Percentiles rank a stretch among this genome's conserved stretches.
These are phyloP conservation scores for Campaea margaritaria DNA, from an alignment of 2,888 invertebrate species.

Conservation along the genomic window DNA sequence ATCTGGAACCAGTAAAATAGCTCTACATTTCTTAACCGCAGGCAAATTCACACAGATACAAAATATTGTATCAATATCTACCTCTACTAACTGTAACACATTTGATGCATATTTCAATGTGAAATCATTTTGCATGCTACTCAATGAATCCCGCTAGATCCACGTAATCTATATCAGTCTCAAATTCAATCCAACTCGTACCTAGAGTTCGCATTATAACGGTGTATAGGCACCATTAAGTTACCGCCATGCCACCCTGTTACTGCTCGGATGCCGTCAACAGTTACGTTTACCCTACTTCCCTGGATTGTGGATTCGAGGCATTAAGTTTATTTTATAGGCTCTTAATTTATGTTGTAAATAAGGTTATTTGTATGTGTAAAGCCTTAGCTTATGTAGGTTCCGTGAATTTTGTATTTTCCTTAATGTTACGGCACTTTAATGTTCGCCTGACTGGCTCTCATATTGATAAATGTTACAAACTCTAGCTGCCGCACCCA, in stretches of 20 bases:
- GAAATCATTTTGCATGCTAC: not conserved
- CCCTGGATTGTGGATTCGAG: conserved; percentile 39
- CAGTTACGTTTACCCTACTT: conserved; percentile 53
- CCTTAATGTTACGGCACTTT: too few species aligned
- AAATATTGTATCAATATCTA: too few species aligned
- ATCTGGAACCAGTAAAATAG: too few species aligned
- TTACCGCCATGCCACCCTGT: conserved; percentile 38
- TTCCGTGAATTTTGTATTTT: too few species aligned
- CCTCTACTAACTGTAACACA: too few species aligned
- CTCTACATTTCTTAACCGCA: too few species aligned
- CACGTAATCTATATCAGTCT: conserved; percentile 40
- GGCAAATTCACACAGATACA: too few species aligned
- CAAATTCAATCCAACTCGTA: conserved; percentile 38
- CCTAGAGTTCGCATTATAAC: conserved; percentile 44
- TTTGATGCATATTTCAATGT: not conserved
- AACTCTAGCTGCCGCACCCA: too few species aligned
- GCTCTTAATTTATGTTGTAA: conserved; percentile 13
- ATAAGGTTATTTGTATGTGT: conserved; percentile 2
- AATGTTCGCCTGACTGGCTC: too few species aligned
- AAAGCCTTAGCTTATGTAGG: too few species aligned
- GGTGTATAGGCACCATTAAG: conserved; percentile 43
- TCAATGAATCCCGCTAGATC: conserved; percentile 11
- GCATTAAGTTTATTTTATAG: conserved; percentile 28
- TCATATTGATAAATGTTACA: too few species aligned
- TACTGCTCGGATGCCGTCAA: conserved; percentile 31